phyloP scores from a whole-genome alignment of 2,888 invertebrate genomes.

The Tineola bisselliella region DNA sequence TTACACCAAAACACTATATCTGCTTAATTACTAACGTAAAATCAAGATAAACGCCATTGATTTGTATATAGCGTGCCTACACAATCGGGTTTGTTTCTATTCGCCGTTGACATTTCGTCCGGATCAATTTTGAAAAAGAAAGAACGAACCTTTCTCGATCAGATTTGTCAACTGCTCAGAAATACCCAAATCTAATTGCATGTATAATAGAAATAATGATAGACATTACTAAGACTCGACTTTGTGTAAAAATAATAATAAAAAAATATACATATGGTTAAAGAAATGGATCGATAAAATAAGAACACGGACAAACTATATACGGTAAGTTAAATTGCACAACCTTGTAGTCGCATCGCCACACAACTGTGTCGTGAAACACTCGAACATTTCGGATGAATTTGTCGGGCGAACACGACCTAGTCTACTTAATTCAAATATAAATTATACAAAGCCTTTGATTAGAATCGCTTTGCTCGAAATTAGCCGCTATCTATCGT shows the following conservation, averaged over 20 bases:
- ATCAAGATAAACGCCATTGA: conserved; percentile 7
- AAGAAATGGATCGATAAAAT: too few relatives aligned
- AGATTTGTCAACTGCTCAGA: too few relatives aligned
- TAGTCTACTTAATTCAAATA: neutral
- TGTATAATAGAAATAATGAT: too few relatives aligned
- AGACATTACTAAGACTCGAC: too few relatives aligned
- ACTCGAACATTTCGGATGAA: neutral
- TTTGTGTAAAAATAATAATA: too few relatives aligned
- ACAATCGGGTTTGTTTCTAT: neutral
- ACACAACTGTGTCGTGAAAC: too few relatives aligned
- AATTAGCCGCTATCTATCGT: neutral
- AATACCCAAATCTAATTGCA: too few relatives aligned
- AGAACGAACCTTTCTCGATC: too few relatives aligned
- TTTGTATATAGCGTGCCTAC: conserved; percentile 1
- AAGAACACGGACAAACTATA: too few relatives aligned
- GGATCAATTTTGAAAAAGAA: neutral
- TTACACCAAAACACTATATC: conserved; percentile 7
- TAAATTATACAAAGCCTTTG: conserved; percentile 1
- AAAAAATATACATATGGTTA: too few relatives aligned
- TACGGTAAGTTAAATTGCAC: too few relatives aligned
- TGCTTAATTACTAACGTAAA: neutral
- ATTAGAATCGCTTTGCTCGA: neutral
- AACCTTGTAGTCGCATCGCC: too few relatives aligned
- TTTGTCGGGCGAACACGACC: neutral
- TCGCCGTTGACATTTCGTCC: neutral